phyloP scores from a whole-genome alignment of 2,797 vertebrate genomes.

The Sebastes steindachneri region DNA sequence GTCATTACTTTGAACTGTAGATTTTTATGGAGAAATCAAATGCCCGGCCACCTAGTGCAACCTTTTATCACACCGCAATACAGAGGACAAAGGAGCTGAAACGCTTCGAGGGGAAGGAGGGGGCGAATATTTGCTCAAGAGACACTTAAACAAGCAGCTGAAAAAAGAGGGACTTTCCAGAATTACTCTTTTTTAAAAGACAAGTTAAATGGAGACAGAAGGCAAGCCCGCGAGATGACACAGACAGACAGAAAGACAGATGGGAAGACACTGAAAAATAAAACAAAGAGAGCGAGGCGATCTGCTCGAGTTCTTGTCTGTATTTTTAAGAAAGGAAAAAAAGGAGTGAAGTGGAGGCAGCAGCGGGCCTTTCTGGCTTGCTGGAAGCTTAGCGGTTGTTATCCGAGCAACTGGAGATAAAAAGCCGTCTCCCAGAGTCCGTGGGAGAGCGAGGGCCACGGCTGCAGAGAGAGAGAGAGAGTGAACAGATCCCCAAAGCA shows the following conservation, averaged over 20 bases:
- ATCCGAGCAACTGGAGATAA: constrained; percentile 79
- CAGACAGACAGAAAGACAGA: constrained; percentile 14
- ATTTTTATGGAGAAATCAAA: constrained; percentile 63
- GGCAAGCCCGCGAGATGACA: background rate
- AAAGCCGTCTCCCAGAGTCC: constrained; percentile 70
- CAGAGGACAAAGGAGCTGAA: constrained; percentile 34
- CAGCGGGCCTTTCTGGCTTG: constrained; percentile 41
- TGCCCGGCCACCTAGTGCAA: constrained; percentile 51
- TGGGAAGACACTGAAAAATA: background rate
- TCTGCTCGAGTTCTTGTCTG: constrained; percentile 13
- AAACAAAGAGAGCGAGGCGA: constrained; percentile 2
- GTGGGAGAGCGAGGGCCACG: constrained; percentile 50
- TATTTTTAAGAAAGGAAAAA: constrained; percentile 30
- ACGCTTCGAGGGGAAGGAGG: background rate
- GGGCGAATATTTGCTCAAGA: constrained; percentile 47
- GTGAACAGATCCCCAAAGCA: constrained; percentile 71
- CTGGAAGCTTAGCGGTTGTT: constrained; percentile 74
- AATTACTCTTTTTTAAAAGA: background rate
- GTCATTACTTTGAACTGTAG: constrained; percentile 26
- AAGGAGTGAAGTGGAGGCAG: constrained; percentile 38
- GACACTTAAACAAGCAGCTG: constrained; percentile 62
- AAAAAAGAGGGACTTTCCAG: constrained; percentile 52
- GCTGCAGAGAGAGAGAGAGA: constrained; percentile 44
- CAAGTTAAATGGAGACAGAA: constrained; percentile 27
- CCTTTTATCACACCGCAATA: constrained; percentile 39